A percentile compares a stretch with the other conserved stretches of the same genome.
Conservation (phyloP, 2,113 vertebrate genomes). For the Trogon surrucura region DNA sequence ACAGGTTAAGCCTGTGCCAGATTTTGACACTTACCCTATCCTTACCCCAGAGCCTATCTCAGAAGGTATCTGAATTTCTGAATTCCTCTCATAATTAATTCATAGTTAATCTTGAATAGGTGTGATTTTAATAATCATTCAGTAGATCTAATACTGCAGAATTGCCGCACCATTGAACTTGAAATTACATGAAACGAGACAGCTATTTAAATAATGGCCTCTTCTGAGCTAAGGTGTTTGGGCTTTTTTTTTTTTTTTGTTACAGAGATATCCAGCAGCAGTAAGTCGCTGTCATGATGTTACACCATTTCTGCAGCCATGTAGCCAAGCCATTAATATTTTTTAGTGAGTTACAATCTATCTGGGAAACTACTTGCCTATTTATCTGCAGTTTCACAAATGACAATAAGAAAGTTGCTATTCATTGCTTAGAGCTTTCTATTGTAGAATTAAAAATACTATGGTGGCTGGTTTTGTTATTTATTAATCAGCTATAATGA, state of each 20-base stretch:
- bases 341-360: slow-evolving; percentile 7
- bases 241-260: neutral
- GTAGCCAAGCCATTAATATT: neutral
- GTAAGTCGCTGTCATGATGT: neutral
- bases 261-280: slow-evolving; percentile 12
- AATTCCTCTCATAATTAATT: slow-evolving; percentile 69
- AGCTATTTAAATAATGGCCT: slow-evolving; percentile 65
- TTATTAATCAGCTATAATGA: neutral
- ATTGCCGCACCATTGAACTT: slow-evolving; percentile 63
- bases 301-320: neutral
- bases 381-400: slow-evolving; percentile 26
- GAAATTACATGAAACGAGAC: slow-evolving; percentile 65
- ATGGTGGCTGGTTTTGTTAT: neutral
- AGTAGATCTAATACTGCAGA: slow-evolving; percentile 60
- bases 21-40: slow-evolving; percentile 4
- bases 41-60: neutral
- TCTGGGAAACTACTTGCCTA: neutral
- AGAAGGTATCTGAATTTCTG: slow-evolving; percentile 29
- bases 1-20: neutral
- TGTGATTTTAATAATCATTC: slow-evolving; percentile 70
- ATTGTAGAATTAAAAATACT: neutral
- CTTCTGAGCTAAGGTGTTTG: slow-evolving; percentile 32
- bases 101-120: slow-evolving; percentile 67
- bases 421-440: neutral
- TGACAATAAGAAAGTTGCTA: neutral